Base-by-base conservation (phyloP, 2,113 vertebrate genomes). In the Anhinga anhinga region DNA sequence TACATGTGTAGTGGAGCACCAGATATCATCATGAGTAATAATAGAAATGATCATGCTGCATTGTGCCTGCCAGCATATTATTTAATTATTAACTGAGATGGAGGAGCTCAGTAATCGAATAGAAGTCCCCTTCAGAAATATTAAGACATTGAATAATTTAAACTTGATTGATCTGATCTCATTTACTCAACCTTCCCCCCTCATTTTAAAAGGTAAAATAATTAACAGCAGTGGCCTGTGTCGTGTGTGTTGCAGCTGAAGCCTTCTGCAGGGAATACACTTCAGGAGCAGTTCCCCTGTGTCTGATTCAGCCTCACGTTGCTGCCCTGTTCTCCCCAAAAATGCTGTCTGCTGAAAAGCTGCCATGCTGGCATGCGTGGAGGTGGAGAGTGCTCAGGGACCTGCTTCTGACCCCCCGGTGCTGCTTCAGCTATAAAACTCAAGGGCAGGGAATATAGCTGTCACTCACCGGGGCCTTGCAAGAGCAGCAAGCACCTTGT, bases 61-160 rank as follows among this genome's bases (percentile, higher is more conserved):
- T 92, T 90, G 86, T 96, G 95, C 93, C 88, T 97, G 93, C 95
- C 91, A 94, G 96, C 67, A 0, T 86, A 96, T 95, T 95, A 97
- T 97, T 96, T 97, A 96, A 95, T 97, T 97, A 96, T 95, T 96
- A 96, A 97, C 92, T 82, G 93, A 96, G 92, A 92, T 87, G 73
- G 88, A 93, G 95, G 85, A 96, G 90, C 76, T 93, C 38, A 45
- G 82, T 95, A 95, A 97, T 97, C 91, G 53, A 97, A 97, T 95
- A 94, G 93, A 96, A 96, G 92, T 93, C 95, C 93, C 95, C 90
- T 96, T 97, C 96, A 96, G 96, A 96, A 97, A 97, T 97, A 97
- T 97, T 97, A 96, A 97, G 95, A 96, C 96, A 97, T 97, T 96
- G 95, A 97, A 94, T 96, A 96, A 97, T 97, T 97, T 97, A 97